Percentiles rank a stretch among this genome's conserved stretches.
Conservation (phyloP, 2,113 vertebrate species). For the Cyprinodon variegatus region DNA sequence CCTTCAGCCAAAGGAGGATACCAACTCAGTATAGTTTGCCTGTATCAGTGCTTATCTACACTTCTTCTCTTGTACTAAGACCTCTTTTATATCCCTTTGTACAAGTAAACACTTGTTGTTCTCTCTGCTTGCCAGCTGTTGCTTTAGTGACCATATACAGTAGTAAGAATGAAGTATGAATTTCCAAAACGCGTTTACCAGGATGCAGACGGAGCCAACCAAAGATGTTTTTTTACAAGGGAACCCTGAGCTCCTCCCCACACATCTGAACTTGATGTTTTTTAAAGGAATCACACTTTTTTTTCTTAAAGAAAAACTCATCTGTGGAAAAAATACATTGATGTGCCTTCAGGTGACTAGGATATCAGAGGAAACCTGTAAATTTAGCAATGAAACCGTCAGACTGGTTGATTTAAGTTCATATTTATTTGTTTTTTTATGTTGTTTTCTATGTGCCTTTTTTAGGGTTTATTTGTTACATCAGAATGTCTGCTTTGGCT, state of each 20-base stretch:
- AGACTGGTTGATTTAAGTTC: slow-evolving; percentile 23
- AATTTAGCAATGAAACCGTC: slow-evolving; percentile 20
- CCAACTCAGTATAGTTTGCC: slow-evolving; percentile 14
- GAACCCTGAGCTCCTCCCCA: slow-evolving; percentile 20
- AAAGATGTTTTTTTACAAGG: slow-evolving; percentile 59
- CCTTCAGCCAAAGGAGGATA: neutral
- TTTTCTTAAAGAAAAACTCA: slow-evolving; percentile 9
- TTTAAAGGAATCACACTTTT: neutral
- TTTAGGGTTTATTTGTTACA: slow-evolving; percentile 3
- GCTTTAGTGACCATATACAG: slow-evolving; percentile 42
- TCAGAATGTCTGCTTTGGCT: slow-evolving; percentile 1
- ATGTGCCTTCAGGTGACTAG: slow-evolving; percentile 10
- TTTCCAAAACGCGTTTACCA: slow-evolving; percentile 44
- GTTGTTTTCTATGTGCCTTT: slow-evolving; percentile 10
- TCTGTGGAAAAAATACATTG: neutral
- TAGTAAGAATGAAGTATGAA: slow-evolving; percentile 68
- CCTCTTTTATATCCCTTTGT: slow-evolving; percentile 29
- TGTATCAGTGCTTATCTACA: slow-evolving; percentile 45
- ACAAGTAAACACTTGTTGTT: slow-evolving; percentile 13
- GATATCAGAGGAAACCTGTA: neutral
- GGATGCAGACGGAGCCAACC: slow-evolving; percentile 40
- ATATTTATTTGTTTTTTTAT: slow-evolving; percentile 11
- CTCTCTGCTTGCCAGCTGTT: slow-evolving; percentile 29
- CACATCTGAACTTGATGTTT: neutral
- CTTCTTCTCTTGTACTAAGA: neutral